Evolutionary conservation across 2,113 vertebrate species (phyloP), one percentile per base, ranked within the genome.

Genomic region (Rhegmatorhina hoffmannsi): DNA sequence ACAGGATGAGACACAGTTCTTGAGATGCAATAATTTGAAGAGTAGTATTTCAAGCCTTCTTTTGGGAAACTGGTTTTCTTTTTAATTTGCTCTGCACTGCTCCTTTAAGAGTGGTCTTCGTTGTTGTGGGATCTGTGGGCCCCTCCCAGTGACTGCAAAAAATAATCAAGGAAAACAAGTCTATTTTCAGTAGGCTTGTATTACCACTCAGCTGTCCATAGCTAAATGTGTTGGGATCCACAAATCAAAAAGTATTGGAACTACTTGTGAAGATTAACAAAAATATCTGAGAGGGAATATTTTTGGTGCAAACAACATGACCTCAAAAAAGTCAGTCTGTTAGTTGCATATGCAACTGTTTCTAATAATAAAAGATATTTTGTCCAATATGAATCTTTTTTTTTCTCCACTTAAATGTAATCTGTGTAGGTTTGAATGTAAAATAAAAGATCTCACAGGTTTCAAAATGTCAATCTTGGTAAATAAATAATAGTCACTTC

Each of bases 201-300:
- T 94, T 90, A 76, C 58, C 14, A 4, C 83, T 93, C 94, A 94
- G 90, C 96, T 96, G 94, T 90, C 72, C 43, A 31, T 73, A 55
- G 79, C 89, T 95, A 94, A 93, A 92, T 88, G 62, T 74, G 34
- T 66, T 74, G 68, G 70, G 70, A 91, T 60, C 63, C 16, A 13
- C 36, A 62, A 73, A 92, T 92, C 78, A 58, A 29, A 69, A 85
- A 62, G 34, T 74, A 15, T 67, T 74, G 25, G 59, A 88, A 36
- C 55, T 82, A 29, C 67, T 80, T 84, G n/a, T 80, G 82, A 90
- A 83, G 67, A 80, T 76, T 25, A 90, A 20, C 72, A 74, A 90
- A 91, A 93, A 82, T 90, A 95, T 40, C 53, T 31, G 10, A 19
- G 66, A 50, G 67, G 26, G 66, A 46, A 3, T 96, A 79, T 84